Evolutionary conservation across 2,888 invertebrate species (phyloP).

Genomic region (Diadegma fenestrale): DNA sequence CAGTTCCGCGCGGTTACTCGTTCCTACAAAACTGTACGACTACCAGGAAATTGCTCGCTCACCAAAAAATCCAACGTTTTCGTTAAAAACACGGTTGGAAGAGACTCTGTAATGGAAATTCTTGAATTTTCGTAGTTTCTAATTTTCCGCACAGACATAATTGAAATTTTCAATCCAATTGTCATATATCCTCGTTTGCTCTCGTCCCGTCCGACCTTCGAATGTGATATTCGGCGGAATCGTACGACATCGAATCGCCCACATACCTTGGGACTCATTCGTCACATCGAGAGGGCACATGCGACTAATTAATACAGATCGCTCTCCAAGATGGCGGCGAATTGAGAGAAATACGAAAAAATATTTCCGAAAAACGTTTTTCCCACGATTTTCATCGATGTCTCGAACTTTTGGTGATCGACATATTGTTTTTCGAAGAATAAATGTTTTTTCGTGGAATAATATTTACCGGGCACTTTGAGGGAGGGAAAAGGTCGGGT

Average conservation of each 20-base stretch:
- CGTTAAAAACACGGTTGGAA: too few relatives aligned
- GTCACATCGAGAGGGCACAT: slow-evolving; percentile 60
- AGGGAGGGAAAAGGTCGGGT: neutral
- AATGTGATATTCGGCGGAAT: slow-evolving; percentile 37
- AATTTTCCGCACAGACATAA: neutral
- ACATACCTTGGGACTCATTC: slow-evolving; percentile 66
- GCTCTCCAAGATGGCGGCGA: slow-evolving; percentile 19
- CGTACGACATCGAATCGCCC: slow-evolving; percentile 49
- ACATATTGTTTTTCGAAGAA: neutral
- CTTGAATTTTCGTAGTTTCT: neutral
- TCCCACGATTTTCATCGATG: too few relatives aligned
- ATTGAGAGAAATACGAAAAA: slow-evolving; percentile 52
- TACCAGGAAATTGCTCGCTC: neutral
- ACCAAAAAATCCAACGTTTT: neutral
- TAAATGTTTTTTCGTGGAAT: neutral
- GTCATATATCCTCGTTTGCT: neutral
- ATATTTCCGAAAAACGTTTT: too few relatives aligned
- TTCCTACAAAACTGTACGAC: too few relatives aligned
- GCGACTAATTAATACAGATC: slow-evolving; percentile 70
- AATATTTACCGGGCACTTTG: neutral
- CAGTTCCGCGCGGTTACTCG: too few relatives aligned
- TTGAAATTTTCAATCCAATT: neutral
- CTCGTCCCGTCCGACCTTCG: slow-evolving; percentile 24
- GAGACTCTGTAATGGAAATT: neutral
- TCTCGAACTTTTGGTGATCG: neutral